Base-by-base conservation (phyloP, 1,140 invertebrate species). In the Drosophila kepulauana region DNA sequence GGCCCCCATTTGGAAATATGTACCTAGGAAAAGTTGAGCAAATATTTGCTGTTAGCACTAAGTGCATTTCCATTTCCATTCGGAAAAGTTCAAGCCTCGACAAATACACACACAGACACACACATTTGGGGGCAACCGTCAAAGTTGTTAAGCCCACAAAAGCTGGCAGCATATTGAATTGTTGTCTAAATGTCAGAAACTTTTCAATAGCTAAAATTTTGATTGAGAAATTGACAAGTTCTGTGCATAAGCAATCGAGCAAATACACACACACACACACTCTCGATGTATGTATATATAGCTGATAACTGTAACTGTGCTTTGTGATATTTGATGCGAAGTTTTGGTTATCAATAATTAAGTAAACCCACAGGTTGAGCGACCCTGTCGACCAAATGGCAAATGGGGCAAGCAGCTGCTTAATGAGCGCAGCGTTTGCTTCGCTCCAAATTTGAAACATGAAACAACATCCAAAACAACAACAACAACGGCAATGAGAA, bases 301-400 rank as follows among this genome's bases (percentile, higher is more conserved):
- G 54, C 28, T 41, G 10, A 38, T 64, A 45, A 25, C 10, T 15
- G 33, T 69, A 33, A 15, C 8, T 41, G 65, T 20, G 25, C 59
- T 45, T 54, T 54, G 73, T 67, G 73, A 63, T 79, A 78, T 82
- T 63, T 46, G 79, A 73, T 67, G 70, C 63, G 15, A 38, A 33
- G 25, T 73, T 80, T 25, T 38, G 49, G 67, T 77, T 84, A 84
- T 77, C 78, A 85, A 81, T 78, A 86, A 81, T 81, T 78, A 63
- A 86, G 62, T 33, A 30, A 62, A 61, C 62, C 75, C 75, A 76
- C 78, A 84, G 77, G 59, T 75, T 72, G 41, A 48, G 16, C 73
- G 46, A 35, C 52, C 35, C 35, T 51, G 25, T 38, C 59, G 5
- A 43, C 6, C 30, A 33, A 33, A 33, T 33, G 30, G 30, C 30